Evolutionary conservation across 2,888 invertebrate genomes (phyloP), one percentile per base, ranked within the genome.

Genomic region (Tridacna crocea): DNA sequence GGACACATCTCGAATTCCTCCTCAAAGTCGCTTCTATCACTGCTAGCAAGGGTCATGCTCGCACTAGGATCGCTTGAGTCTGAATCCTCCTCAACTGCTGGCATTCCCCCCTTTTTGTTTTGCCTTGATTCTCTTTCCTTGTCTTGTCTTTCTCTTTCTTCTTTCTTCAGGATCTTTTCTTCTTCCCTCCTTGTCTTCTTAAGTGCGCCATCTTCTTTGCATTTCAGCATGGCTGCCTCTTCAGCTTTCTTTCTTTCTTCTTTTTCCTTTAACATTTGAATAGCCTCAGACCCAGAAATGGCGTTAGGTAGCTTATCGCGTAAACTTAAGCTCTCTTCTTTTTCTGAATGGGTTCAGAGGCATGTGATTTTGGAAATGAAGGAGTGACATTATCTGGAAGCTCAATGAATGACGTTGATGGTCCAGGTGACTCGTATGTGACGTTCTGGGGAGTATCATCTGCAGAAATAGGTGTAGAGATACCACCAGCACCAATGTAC

Each of bases 261-360:
- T n/a, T n/a, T n/a, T 27, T 77, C 77, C 72, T 63, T 19, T n/a
- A 82, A 36, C 72, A 82, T 82, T 58, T 75, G 22, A 12, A 82
- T 36, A n/a, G 77, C 78, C 27, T 46, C 78, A 24, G 24, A n/a
- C 0, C 78, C 72, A 26, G 82, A 78, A 24, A 78, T 17, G 11
- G 75, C 78, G 63, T 78, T 82, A n/a, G 78, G 75, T 36, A 74
- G 51, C n/a, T n/a, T n/a, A n/a, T n/a, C n/a, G n/a, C n/a, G n/a
- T n/a, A n/a, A n/a, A n/a, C n/a, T n/a, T n/a, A n/a, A n/a, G n/a
- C n/a, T n/a, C n/a, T n/a, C n/a, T n/a, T n/a, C n/a, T n/a, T n/a
- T n/a, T n/a, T 63, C 2, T 51, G 13, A 4, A n/a, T 65, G 22
- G 72, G 51, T 72, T 63, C 75, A 63, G 72, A 63, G 19, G 72